Percentiles rank a stretch among this genome's conserved stretches.
Conservation (phyloP, 2,113 vertebrate genomes). For the Myotis brandtii region DNA sequence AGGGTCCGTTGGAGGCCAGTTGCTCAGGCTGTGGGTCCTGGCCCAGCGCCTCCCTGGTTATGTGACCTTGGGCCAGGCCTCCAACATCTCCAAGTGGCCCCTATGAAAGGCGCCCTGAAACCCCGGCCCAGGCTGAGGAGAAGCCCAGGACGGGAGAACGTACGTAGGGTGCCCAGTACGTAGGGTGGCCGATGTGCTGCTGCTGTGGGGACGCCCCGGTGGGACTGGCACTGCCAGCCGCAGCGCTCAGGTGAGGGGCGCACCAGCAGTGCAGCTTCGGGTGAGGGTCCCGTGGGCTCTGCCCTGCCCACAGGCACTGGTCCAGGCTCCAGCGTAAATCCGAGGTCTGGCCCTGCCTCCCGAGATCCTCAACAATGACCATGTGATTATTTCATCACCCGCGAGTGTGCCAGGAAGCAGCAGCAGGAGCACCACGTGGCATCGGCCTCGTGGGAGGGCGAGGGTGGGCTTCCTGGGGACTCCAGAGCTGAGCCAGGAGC, state of each 20-base stretch:
- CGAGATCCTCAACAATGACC: neutral
- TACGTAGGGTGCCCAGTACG: rapidly evolving
- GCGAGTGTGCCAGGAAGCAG: neutral
- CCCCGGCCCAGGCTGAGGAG: neutral
- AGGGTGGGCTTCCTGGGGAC: neutral
- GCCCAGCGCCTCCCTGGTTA: neutral
- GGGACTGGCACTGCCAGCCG: neutral
- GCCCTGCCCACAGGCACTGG: rapidly evolving
- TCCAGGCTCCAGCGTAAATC: neutral
- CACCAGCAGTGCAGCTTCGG: neutral
- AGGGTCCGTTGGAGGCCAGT: neutral
- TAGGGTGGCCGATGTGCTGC: neutral
- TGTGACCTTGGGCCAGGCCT: neutral
- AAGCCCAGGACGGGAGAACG: rapidly evolving
- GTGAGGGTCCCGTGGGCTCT: neutral
- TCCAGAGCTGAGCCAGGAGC: neutral
- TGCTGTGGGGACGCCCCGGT: rapidly evolving
- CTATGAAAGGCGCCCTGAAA: rapidly evolving
- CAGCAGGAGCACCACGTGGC: neutral
- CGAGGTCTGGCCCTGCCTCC: neutral
- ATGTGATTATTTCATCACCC: neutral
- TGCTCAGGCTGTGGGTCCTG: neutral
- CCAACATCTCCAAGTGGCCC: neutral
- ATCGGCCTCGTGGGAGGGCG: neutral
- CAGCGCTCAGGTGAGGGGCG: neutral